Conservation (phyloP, 2,888 invertebrate genomes). For the Drosophila mettleri region DNA sequence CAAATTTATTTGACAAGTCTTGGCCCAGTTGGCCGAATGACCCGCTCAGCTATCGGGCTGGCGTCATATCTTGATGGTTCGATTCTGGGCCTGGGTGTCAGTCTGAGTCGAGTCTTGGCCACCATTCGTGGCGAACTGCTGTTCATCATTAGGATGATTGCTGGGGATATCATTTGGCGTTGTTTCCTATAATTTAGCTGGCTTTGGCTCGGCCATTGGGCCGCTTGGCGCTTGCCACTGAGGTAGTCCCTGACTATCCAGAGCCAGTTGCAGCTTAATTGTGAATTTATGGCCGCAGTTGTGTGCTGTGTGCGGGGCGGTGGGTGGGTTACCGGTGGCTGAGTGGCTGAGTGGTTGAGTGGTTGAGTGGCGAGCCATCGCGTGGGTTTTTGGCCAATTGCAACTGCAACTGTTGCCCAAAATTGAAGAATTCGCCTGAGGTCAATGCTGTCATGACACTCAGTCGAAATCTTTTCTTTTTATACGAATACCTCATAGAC, state of each 20-base stretch:
- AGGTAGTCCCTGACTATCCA: slow-evolving; percentile 19
- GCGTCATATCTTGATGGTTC: background rate
- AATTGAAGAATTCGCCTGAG: slow-evolving; percentile 56
- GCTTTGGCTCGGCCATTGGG: background rate
- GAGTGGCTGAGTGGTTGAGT: too few species aligned
- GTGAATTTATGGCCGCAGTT: slow-evolving; percentile 34
- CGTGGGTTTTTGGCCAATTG: slow-evolving; percentile 29
- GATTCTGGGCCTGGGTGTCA: slow-evolving; percentile 1
- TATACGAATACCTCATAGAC: background rate
- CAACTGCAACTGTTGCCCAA: slow-evolving; percentile 51
- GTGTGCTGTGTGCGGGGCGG: background rate
- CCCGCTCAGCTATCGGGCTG: slow-evolving; percentile 1
- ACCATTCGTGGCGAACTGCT: slow-evolving; percentile 8
- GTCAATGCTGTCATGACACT: slow-evolving; percentile 75
- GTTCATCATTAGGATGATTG: slow-evolving; percentile 58
- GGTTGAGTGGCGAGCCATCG: background rate
- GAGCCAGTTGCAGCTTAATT: slow-evolving; percentile 37
- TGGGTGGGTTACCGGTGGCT: background rate
- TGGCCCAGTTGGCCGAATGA: slow-evolving; percentile 7
- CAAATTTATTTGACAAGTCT: background rate
- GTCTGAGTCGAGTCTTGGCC: background rate
- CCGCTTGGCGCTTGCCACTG: slow-evolving; percentile 24
- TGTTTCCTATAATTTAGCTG: slow-evolving; percentile 45
- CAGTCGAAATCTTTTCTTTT: slow-evolving; percentile 36
- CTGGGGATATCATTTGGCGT: slow-evolving; percentile 43